Evolutionary conservation across 2,888 invertebrate genomes (phyloP), one percentile per base, ranked within the genome.

Genomic region (Aplocera efformata): DNA sequence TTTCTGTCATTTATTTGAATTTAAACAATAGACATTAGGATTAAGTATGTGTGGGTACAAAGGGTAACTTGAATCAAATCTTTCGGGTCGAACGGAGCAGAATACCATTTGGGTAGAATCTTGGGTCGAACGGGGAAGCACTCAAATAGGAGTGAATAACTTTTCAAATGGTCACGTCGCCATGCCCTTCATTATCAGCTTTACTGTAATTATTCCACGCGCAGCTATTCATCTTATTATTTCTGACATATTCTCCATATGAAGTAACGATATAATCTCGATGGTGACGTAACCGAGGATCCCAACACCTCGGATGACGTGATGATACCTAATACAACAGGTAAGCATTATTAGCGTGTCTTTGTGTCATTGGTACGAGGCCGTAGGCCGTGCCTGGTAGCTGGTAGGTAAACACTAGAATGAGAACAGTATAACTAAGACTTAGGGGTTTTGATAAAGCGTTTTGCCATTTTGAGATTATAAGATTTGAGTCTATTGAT

Each of bases 321-420:
- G 37, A 42, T 41, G 22, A 10, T 24, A 6, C 31, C 20, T 42
- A 25, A 9, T 31, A 28, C 32, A 31, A 38, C 32, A 32, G 23
- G 31, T 36, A 29, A 32, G 32, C 39, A 30, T 36, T 35, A 53
- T 47, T 47, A 49, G 37, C 38, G 25, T 27, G 35, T 26, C 34
- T 45, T n/a, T 46, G 49, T 50, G 48, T 46, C 51, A 48, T 51
- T 48, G 37, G 49, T 35, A 42, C 54, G 32, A 54, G 54, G 51
- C 20, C 45, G 17, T 32, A 54, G 54, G 51, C 20, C 43, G 17
- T 32, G 6, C 26, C 3, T 21, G 33, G 29, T 28, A 31, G 40
- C 28, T 34, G 17, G 27, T 23, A 36, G 21, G 45, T 37, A 33
- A 48, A 44, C 48, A 44, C 30, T 27, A 9, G n/a, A 32, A 28